Evolutionary conservation across 2,113 vertebrate genomes (phyloP).

Genomic region (Silurus asotus): DNA sequence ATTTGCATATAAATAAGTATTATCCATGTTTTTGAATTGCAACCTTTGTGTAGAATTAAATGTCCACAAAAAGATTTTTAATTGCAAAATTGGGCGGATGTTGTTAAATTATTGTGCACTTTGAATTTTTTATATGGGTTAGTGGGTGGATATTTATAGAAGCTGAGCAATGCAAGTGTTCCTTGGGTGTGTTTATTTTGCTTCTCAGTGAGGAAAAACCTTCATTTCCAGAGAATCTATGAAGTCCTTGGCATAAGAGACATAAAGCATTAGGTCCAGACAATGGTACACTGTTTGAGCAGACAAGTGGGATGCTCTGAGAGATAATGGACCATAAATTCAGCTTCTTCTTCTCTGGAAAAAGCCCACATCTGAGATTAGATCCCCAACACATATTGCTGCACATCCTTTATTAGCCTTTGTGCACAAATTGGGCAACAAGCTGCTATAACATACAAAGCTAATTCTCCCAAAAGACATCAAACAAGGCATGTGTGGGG

Average conservation of each 20-base stretch:
- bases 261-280: constrained; percentile 38
- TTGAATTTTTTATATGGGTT: constrained; percentile 55
- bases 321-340: constrained; percentile 38
- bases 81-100: constrained; percentile 55
- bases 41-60: constrained; percentile 35
- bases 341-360: constrained; percentile 15
- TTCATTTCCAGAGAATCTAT: constrained; percentile 34
- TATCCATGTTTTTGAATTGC: constrained; percentile 51
- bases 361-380: constrained; percentile 45
- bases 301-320: constrained; percentile 49
- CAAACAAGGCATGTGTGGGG: constrained; percentile 36
- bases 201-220: constrained; percentile 48
- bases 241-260: constrained; percentile 32
- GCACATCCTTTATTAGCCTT: background rate
- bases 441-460: constrained; percentile 40
- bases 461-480: constrained; percentile 32
- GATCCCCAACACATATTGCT: constrained; percentile 28
- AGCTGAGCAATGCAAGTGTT: constrained; percentile 37
- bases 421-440: background rate
- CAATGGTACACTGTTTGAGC: constrained; percentile 49
- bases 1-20: constrained; percentile 36
- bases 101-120: constrained; percentile 55
- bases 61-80: constrained; percentile 60
- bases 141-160: constrained; percentile 57
- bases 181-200: constrained; percentile 51